Conservation (phyloP, 1,140 invertebrate genomes). For the Drosophila repleta region DNA sequence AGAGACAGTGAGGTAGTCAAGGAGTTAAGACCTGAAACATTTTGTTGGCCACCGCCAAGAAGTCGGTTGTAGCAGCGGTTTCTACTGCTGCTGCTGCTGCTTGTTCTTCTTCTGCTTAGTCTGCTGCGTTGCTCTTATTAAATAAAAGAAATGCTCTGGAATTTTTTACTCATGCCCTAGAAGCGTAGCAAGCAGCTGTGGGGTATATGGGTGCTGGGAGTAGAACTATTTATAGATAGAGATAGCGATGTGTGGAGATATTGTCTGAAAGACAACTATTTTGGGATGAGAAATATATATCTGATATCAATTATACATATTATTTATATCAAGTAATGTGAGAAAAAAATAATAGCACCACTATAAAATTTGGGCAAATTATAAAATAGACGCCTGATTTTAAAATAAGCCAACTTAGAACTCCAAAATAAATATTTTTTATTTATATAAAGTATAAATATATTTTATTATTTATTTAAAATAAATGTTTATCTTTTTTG, state of each 20-base stretch:
- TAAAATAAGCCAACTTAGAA: too few relatives aligned
- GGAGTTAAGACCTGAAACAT: slow-evolving; percentile 21
- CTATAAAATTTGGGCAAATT: too few relatives aligned
- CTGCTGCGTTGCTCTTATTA: slow-evolving; percentile 58
- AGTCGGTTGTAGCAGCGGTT: slow-evolving; percentile 45
- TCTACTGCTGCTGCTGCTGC: slow-evolving; percentile 15
- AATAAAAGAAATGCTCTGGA: slow-evolving; percentile 72
- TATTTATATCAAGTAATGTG: too few relatives aligned
- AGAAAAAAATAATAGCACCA: too few relatives aligned
- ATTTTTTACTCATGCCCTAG: slow-evolving; percentile 54
- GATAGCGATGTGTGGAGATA: neutral
- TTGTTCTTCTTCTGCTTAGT: slow-evolving; percentile 27
- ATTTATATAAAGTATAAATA: too few relatives aligned
- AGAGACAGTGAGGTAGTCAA: neutral
- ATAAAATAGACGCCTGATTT: too few relatives aligned
- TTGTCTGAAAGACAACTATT: too few relatives aligned
- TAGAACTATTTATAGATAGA: neutral
- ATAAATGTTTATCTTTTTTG: too few relatives aligned
- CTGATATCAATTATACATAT: too few relatives aligned
- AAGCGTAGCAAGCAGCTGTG: neutral
- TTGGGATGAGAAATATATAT: too few relatives aligned
- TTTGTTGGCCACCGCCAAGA: slow-evolving; percentile 37
- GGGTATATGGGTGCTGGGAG: slow-evolving; percentile 1
- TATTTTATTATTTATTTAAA: too few relatives aligned
- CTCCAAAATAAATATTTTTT: too few relatives aligned